A percentile compares a stretch with the other conserved stretches of the same genome.
phyloP scores from a whole-genome alignment of 2,888 invertebrate genomes.

The Polyploca ridens region DNA sequence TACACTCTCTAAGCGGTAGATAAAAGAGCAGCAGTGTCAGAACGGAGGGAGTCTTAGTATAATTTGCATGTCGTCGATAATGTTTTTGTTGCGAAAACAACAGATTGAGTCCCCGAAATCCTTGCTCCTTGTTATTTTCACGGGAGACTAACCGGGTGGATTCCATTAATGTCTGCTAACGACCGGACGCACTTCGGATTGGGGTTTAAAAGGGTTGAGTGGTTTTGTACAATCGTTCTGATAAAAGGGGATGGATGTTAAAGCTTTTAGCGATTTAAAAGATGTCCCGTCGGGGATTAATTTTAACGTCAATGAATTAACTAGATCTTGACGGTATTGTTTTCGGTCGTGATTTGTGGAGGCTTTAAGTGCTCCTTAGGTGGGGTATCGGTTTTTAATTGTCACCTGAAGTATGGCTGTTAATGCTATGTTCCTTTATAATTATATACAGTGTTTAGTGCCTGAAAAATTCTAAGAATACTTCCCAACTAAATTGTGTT shows the following conservation, averaged over 20 bases:
- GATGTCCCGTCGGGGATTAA: slow-evolving; percentile 71
- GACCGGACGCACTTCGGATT: slow-evolving; percentile 82
- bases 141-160: slow-evolving; percentile 75
- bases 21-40: slow-evolving; percentile 12
- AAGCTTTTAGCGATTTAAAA: slow-evolving; percentile 80
- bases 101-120: slow-evolving; percentile 63
- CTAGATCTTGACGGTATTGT: slow-evolving; percentile 32
- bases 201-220: slow-evolving; percentile 84
- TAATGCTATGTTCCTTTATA: too few relatives aligned
- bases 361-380: slow-evolving; percentile 22
- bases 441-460: too few relatives aligned
- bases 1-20: neutral
- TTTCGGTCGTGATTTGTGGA: slow-evolving; percentile 10
- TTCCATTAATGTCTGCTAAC: slow-evolving; percentile 84
- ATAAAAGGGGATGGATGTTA: slow-evolving; percentile 79
- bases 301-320: slow-evolving; percentile 60
- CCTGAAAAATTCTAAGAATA: too few relatives aligned
- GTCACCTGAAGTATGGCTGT: neutral
- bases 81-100: slow-evolving; percentile 61
- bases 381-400: slow-evolving; percentile 16
- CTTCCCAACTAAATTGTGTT: too few relatives aligned
- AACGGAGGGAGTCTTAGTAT: slow-evolving; percentile 21
- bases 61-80: slow-evolving; percentile 43
- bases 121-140: slow-evolving; percentile 78
- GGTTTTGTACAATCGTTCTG: slow-evolving; percentile 82